Conservation (phyloP, 2,113 vertebrate species). For the Spilogale gracilis region DNA sequence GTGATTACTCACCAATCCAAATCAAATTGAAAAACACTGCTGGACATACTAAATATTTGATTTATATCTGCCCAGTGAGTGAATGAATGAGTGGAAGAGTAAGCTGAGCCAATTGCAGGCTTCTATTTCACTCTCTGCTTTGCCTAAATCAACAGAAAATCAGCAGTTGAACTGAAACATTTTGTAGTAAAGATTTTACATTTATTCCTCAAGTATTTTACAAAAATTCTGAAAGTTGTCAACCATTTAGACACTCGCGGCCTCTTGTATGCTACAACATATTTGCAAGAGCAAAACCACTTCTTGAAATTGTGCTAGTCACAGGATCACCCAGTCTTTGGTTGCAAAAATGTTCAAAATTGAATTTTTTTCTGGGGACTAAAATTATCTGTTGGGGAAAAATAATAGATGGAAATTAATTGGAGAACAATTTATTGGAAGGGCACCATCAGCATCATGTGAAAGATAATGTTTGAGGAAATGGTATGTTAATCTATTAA, state of each 20-base stretch:
- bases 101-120: neutral
- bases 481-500: conserved; percentile 63
- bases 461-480: conserved; percentile 42
- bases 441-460: conserved; percentile 1
- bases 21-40: neutral
- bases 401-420: conserved; percentile 66
- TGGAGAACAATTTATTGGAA: conserved; percentile 60
- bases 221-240: neutral
- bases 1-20: neutral
- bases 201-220: neutral
- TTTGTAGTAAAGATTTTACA: neutral
- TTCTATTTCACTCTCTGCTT: neutral
- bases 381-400: conserved; percentile 69
- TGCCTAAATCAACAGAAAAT: neutral
- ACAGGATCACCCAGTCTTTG: conserved; percentile 70
- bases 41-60: neutral
- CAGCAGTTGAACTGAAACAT: neutral
- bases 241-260: neutral
- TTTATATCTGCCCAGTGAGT: neutral
- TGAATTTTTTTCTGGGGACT: conserved; percentile 44
- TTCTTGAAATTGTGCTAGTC: conserved; percentile 36
- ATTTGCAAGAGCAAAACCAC: neutral
- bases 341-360: conserved; percentile 66
- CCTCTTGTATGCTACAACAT: neutral
- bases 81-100: neutral